Evolutionary conservation across 53 echinoderm and acorn worm species (phyloP), one percentile per base, ranked within the genome.

Genomic region (Echinometra lucunter): DNA sequence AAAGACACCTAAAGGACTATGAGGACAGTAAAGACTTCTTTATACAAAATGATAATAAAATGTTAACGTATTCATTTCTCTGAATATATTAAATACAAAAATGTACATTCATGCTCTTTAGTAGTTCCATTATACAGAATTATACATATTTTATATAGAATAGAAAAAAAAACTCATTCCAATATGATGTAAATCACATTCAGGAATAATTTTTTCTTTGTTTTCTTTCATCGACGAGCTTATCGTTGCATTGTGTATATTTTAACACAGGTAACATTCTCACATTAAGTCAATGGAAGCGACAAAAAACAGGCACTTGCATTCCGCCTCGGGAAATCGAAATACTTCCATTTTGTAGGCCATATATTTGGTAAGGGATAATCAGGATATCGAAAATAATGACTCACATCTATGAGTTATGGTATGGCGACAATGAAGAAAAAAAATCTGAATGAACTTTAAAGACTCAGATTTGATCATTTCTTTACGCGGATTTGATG

Each of bases 21-120:
- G n/a, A 27, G 19, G 32, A 82, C 23, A 44, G 44, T 49, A 91
- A 70, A 69, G 72, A 91, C 30, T 91, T 19, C 45, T 42, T 91
- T 70, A 38, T 69, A 91, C 91, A 91, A 69, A 49, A 91, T 91
- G 25, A 44, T 91, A 66, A n/a, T 30, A 91, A 70, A 69, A 19
- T 91, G 30, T 35, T 37, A 37, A 37, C 0, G 37, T 58, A n/a
- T 66, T 69, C n/a, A 47, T 70, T n/a, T 91, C 70, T 91, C 72
- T 91, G 70, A 60, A 67, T 91, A 70, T 89, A 60, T 58, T 60
- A 19, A 63, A 91, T 91, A 91, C 91, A 91, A 91, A 75, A 67
- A 91, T 91, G 91, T 91, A 91, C 91, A 91, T 23, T 66, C 91
- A 91, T 91, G 91, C 69, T 70, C 30, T 27, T 58, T 47, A 45